Evolutionary conservation across 2,797 vertebrate genomes (phyloP).

Genomic region (Falco concolor): DNA sequence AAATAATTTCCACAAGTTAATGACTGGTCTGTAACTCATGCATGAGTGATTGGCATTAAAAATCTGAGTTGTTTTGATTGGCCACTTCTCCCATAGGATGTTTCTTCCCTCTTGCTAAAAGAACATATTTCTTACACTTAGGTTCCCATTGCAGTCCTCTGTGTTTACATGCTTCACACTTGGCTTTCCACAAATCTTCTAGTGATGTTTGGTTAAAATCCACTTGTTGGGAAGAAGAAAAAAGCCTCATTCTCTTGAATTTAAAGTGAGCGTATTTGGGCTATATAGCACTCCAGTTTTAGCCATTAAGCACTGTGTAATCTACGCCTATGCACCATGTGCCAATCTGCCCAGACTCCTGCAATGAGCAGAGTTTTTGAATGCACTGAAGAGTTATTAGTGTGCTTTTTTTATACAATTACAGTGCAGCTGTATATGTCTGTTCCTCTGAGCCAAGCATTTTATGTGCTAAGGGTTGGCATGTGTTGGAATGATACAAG

Average conservation of each 20-base stretch:
- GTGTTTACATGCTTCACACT: background rate
- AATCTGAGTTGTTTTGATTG: background rate
- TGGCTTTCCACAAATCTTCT: background rate
- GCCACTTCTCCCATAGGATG: background rate
- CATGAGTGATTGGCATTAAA: background rate
- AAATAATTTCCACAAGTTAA: background rate
- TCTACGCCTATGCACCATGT: background rate
- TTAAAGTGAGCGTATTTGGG: background rate
- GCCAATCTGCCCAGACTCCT: conserved; percentile 34
- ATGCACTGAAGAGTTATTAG: conserved; percentile 43
- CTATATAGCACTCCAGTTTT: background rate
- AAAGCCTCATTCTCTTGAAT: background rate
- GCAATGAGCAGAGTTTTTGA: conserved; percentile 26
- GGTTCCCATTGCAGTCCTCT: background rate
- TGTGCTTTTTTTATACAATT: conserved; percentile 40
- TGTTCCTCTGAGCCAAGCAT: conserved; percentile 51
- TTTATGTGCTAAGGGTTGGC: conserved; percentile 58
- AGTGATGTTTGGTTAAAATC: background rate
- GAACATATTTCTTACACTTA: background rate
- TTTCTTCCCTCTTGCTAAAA: background rate
- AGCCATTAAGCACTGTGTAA: background rate
- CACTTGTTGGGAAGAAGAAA: background rate
- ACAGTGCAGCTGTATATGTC: conserved; percentile 65
- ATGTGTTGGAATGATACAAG: conserved; percentile 56
- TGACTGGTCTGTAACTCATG: background rate